A percentile compares a stretch with the other conserved stretches of the same genome.
Evolutionary conservation across 2,797 vertebrate species (phyloP).

Genomic region (Chanos chanos): DNA sequence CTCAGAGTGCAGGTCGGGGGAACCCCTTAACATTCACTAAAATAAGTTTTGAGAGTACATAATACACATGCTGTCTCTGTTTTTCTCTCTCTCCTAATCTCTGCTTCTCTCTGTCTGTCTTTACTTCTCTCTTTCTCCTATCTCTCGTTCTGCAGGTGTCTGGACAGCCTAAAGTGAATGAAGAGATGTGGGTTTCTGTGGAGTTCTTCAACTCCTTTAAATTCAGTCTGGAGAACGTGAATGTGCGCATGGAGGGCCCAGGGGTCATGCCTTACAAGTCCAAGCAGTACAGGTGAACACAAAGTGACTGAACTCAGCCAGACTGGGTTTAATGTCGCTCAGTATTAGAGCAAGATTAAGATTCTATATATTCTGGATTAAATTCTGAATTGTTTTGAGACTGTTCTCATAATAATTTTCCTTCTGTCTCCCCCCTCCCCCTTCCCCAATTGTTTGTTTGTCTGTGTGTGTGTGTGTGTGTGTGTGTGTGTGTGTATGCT

Average conservation of each 20-base stretch:
- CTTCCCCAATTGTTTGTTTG: no score
- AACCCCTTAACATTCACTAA: not conserved
- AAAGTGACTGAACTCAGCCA: not conserved
- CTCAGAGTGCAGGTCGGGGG: slow-evolving; percentile 78
- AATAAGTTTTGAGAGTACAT: not conserved
- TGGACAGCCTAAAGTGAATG: slow-evolving; percentile 61
- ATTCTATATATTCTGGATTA: no score
- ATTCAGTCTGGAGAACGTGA: slow-evolving; percentile 72
- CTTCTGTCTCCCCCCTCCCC: no score
- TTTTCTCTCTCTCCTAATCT: not conserved
- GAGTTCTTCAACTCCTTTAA: slow-evolving; percentile 88
- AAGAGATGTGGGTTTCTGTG: slow-evolving; percentile 76
- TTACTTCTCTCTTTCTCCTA: not conserved
- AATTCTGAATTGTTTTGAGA: no score
- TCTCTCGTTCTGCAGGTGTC: slow-evolving; percentile 65
- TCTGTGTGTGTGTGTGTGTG: no score
- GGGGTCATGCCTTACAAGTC: slow-evolving; percentile 70
- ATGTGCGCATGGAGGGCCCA: slow-evolving; percentile 82
- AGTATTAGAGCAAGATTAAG: no score
- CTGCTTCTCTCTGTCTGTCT: not conserved
- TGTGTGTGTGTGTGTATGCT: no score
- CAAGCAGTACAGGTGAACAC: slow-evolving; percentile 79
- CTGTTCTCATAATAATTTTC: no score
- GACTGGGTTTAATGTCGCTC: no score
- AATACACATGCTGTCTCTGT: no score